Conservation (phyloP, 2,797 vertebrate species). For the Poecilia gillii region DNA sequence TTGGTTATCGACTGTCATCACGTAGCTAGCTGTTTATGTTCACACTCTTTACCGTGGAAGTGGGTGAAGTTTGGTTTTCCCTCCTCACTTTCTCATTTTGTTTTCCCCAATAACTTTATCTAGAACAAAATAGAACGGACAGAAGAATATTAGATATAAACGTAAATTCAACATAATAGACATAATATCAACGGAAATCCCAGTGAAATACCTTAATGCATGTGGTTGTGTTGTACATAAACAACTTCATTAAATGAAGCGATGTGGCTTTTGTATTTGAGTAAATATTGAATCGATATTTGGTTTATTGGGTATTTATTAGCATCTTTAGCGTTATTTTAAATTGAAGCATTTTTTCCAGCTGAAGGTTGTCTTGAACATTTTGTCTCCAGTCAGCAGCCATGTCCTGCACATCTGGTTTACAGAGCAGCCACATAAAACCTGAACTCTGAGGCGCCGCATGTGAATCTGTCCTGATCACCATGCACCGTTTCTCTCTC, state of each 20-base stretch:
- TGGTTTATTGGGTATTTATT: background rate
- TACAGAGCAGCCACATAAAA: background rate
- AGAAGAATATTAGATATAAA: no score
- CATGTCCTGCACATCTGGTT: slow-evolving; percentile 57
- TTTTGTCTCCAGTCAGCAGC: slow-evolving; percentile 6
- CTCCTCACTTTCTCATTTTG: no score
- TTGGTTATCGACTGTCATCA: no score
- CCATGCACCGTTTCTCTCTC: background rate
- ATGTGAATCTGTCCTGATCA: slow-evolving; percentile 27
- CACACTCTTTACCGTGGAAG: no score
- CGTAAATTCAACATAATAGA: no score
- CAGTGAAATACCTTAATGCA: background rate
- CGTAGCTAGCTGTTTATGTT: no score
- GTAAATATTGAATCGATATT: background rate
- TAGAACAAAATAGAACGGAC: no score
- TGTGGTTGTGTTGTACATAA: background rate
- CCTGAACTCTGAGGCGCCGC: slow-evolving; percentile 9
- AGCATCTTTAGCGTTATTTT: background rate
- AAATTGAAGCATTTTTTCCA: background rate
- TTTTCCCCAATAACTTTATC: no score
- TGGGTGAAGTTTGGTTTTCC: no score
- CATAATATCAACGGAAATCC: background rate
- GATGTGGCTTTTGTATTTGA: background rate
- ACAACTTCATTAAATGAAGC: background rate
- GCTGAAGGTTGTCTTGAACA: background rate